Evolutionary conservation across 2,888 invertebrate genomes (phyloP), one percentile per base, ranked within the genome.

Genomic region (Dryobota labecula): DNA sequence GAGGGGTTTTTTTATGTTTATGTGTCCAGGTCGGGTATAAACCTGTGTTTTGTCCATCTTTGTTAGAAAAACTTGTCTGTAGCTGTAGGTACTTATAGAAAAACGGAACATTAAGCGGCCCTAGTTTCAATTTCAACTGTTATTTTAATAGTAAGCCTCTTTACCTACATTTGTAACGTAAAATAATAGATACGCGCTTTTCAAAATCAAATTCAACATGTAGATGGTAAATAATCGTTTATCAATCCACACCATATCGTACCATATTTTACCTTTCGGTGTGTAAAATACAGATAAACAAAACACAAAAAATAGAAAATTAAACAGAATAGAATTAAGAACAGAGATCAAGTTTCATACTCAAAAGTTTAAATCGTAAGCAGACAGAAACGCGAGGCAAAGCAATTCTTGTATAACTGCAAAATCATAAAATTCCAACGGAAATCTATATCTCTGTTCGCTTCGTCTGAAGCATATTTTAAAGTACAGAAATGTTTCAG

Each of bases 401-500:
- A 73, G 27, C 43, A 57, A 45, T 30, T 43, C 47, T 54, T 13
- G 0, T 27, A 27, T 4, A 49, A 51, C 43, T 69, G 70, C 41
- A 77, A 70, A 77, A 43, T 73, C 38, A 71, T 73, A 70, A 57
- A 47, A 76, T 81, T 66, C 47, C 49, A 30, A 45, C 43, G 57
- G 51, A 69, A 30, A 66, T 68, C 54, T 45, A 70, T 66, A 53
- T 64, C 49, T 54, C 47, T 38, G 56, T 53, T 81, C 45, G 43
- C 30, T 13, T 36, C 38, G 47, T 54, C 70, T 56, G 60, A 18
- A 76, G 56, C 82, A 53, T 78, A 81, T 70, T 76, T 76, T 70
- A 77, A 58, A 82, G 47, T 70, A 65, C 45, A 62, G 76, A 76
- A 57, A 57, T 77, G 53, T 70, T 57, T 70, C 69, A 64, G 58